These are phyloP conservation scores for Ochotona curzoniae DNA, from an alignment of 2,113 vertebrate genomes.

Conservation along the genomic window DNA sequence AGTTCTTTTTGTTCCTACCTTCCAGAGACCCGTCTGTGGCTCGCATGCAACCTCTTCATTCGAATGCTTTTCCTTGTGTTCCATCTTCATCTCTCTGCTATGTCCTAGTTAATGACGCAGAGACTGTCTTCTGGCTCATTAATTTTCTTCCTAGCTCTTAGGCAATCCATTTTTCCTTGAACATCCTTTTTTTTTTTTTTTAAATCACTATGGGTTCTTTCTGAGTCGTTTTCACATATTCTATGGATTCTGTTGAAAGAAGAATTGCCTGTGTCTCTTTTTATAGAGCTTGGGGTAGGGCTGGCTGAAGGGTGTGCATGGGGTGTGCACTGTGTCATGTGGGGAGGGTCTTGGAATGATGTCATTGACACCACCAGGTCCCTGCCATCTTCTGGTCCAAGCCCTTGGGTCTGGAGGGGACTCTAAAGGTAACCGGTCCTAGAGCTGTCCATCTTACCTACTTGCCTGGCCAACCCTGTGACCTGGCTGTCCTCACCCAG, in stretches of 20 bases:
- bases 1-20: not conserved
- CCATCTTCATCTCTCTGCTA: not conserved
- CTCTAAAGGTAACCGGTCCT: not conserved
- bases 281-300: too few species aligned
- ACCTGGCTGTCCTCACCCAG: not conserved
- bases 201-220: not conserved
- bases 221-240: not conserved
- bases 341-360: not conserved
- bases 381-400: too few species aligned
- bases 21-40: not conserved
- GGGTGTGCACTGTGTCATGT: not conserved
- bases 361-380: rapidly evolving
- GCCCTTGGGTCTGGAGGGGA: not conserved
- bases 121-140: slow-evolving; percentile 25
- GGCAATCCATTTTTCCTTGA: not conserved
- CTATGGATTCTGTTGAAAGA: not conserved
- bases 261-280: too few species aligned
- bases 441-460: too few species aligned
- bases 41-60: not conserved
- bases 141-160: slow-evolving; percentile 42
- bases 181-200: not conserved
- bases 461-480: too few species aligned
- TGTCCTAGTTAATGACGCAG: not conserved
- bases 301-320: not conserved
- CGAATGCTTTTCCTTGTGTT: not conserved